A percentile compares a stretch with the other conserved stretches of the same genome.
These are phyloP conservation scores for Chelon labrosus DNA, from an alignment of 2,797 vertebrate genomes.

Conservation along the genomic window DNA sequence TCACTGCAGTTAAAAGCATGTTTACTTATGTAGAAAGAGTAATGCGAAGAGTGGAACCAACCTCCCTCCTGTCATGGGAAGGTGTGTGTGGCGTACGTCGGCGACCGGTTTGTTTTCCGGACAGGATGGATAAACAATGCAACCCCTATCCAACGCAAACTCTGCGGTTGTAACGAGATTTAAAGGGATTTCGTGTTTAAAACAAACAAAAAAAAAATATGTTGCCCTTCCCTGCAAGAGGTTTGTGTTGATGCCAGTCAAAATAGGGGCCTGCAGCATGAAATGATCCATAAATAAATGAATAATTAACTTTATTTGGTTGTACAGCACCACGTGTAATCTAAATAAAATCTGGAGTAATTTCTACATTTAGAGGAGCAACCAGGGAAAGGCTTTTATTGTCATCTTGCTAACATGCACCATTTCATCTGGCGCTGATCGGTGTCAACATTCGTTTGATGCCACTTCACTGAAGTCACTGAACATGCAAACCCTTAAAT, in stretches of 20 bases:
- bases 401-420: background rate
- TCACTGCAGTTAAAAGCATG: background rate
- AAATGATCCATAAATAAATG: background rate
- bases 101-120: background rate
- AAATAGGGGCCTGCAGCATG: background rate
- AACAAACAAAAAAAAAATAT: background rate
- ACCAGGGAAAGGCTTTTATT: too few species aligned
- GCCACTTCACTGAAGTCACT: too few species aligned
- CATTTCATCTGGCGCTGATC: background rate
- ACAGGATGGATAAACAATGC: background rate
- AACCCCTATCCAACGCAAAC: background rate
- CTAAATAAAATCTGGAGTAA: background rate
- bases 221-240: background rate
- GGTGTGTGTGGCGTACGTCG: background rate
- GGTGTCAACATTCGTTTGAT: background rate
- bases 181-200: too few species aligned
- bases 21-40: background rate
- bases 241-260: background rate
- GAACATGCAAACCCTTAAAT: background rate
- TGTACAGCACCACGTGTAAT: background rate
- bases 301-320: background rate
- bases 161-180: too few species aligned
- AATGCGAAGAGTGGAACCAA: background rate
- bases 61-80: background rate
- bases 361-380: background rate